These are phyloP conservation scores for Cataglyphis rosenhaueri DNA, from an alignment of 2,888 invertebrate genomes.

Conservation along the genomic window DNA sequence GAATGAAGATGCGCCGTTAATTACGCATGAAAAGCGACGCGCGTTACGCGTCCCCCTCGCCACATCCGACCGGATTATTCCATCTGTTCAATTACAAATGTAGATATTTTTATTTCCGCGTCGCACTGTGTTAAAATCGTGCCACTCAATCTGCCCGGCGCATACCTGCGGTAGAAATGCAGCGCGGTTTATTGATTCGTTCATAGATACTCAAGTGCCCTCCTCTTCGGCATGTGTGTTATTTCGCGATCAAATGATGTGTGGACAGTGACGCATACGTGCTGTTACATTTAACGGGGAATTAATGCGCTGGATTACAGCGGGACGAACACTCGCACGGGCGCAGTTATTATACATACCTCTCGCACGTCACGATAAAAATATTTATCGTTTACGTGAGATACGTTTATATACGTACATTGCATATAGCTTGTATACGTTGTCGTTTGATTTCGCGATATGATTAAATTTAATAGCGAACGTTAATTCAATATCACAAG, in stretches of 20 bases:
- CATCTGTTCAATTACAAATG: slow-evolving; percentile 56
- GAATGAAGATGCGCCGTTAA: not conserved
- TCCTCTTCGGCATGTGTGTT: slow-evolving; percentile 53
- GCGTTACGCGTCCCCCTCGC: not conserved
- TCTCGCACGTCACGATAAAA: slow-evolving; percentile 48
- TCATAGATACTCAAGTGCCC: slow-evolving; percentile 50
- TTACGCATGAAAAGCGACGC: not conserved
- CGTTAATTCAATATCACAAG: slow-evolving; percentile 14
- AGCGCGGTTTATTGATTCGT: slow-evolving; percentile 57
- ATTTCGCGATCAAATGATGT: slow-evolving; percentile 56
- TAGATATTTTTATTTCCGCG: slow-evolving; percentile 44
- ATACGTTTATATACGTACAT: slow-evolving; percentile 3
- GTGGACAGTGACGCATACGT: slow-evolving; percentile 38
- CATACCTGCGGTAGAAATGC: slow-evolving; percentile 43
- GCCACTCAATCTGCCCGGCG: slow-evolving; percentile 41
- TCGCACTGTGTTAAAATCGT: slow-evolving; percentile 41
- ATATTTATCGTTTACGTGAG: slow-evolving; percentile 44
- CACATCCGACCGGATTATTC: slow-evolving; percentile 14
- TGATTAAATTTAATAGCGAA: slow-evolving; percentile 44
- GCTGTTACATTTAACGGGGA: slow-evolving; percentile 54
- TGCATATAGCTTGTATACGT: not conserved
- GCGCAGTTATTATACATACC: slow-evolving; percentile 20
- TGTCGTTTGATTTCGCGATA: slow-evolving; percentile 20
- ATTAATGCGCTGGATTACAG: slow-evolving; percentile 60
- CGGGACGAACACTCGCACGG: slow-evolving; percentile 38